phyloP scores from a whole-genome alignment of 2,888 invertebrate genomes.

The Tenthredo distinguenda region DNA sequence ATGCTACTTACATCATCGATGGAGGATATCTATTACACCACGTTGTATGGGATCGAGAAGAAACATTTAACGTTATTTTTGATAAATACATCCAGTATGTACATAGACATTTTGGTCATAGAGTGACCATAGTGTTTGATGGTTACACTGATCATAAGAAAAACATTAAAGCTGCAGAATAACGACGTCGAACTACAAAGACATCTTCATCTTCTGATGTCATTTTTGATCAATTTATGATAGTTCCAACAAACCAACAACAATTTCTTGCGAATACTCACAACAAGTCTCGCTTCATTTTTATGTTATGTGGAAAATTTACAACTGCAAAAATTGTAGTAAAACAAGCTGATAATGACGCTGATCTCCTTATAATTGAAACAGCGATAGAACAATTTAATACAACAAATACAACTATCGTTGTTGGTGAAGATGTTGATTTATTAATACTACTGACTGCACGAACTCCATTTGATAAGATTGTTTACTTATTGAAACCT shows the following conservation, averaged over 20 bases:
- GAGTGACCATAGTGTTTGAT: conserved; percentile 53
- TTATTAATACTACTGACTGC: no score
- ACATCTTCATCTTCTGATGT: conserved; percentile 66
- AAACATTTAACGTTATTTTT: conserved; percentile 53
- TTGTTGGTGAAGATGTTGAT: no score
- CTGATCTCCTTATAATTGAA: not conserved
- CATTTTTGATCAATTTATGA: conserved; percentile 67
- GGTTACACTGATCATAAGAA: conserved; percentile 48
- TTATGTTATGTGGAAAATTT: conserved; percentile 53
- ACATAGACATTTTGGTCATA: conserved; percentile 55
- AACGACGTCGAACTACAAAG: conserved; percentile 56
- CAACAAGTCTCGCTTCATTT: conserved; percentile 62
- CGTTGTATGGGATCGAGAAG: no score
- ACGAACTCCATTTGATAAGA: no score
- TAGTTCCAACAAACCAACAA: conserved; percentile 62
- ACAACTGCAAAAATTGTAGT: not conserved
- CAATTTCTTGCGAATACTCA: conserved; percentile 60
- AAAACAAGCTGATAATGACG: conserved; percentile 22
- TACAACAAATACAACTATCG: no score
- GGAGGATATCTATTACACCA: no score
- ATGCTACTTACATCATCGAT: no score
- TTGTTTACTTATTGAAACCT: no score
- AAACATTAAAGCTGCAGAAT: conserved; percentile 48
- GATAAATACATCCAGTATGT: conserved; percentile 65
- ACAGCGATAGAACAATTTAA: not conserved